These are phyloP conservation scores for Catocala fraxini DNA, from an alignment of 2,888 invertebrate genomes.

Conservation along the genomic window DNA sequence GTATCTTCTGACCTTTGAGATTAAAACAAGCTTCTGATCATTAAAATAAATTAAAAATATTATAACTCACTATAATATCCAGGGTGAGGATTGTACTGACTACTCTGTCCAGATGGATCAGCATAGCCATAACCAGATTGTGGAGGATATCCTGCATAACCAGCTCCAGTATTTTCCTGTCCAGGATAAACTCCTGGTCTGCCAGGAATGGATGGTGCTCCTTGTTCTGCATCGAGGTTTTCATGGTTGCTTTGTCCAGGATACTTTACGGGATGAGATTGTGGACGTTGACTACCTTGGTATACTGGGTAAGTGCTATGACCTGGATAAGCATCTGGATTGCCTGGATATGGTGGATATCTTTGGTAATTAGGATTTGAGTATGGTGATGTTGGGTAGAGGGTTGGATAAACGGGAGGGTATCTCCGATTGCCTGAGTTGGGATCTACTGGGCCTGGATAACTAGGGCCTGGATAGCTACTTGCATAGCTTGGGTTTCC, in stretches of 20 bases:
- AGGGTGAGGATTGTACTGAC: background rate
- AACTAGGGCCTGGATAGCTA: background rate
- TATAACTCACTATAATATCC: constrained; percentile 13
- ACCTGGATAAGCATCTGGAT: constrained; percentile 5
- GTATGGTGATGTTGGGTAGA: constrained; percentile 7
- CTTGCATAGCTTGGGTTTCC: constrained; percentile 1
- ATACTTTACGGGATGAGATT: background rate
- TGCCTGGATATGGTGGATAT: constrained; percentile 8
- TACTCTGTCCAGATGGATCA: constrained; percentile 1
- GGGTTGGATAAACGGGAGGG: background rate
- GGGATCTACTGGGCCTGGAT: constrained; percentile 13
- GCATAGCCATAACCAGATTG: constrained; percentile 15
- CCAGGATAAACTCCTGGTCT: constrained; percentile 10
- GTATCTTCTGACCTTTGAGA: no score
- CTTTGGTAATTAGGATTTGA: constrained; percentile 1
- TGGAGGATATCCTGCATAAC: constrained; percentile 31
- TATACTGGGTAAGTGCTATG: constrained; percentile 17
- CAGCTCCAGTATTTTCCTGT: constrained; percentile 6
- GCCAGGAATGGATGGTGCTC: background rate
- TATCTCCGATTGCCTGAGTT: constrained; percentile 13
- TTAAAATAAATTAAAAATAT: background rate
- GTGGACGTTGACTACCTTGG: background rate
- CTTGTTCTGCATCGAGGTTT: background rate
- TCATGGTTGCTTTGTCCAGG: background rate
- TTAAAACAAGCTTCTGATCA: background rate